phyloP scores from a whole-genome alignment of 37 sponge, comb jelly and placozoan species.

The Corticium candelabrum region DNA sequence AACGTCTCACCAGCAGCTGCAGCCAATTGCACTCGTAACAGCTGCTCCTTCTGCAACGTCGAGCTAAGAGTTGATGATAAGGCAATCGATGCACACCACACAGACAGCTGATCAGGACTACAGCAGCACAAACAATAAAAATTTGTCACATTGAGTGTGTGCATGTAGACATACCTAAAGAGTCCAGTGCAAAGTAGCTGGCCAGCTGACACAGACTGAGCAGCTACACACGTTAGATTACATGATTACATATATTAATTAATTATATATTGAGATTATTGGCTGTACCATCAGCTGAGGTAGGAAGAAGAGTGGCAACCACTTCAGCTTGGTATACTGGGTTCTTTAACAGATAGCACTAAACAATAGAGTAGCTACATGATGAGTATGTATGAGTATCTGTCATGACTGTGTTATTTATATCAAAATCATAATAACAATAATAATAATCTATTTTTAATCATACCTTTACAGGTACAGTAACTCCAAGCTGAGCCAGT shows the following conservation, averaged over 20 bases:
- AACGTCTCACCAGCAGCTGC: conserved; percentile 42
- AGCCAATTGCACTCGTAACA: conserved; percentile 75
- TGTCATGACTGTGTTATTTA: too few species aligned
- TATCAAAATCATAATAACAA: too few species aligned
- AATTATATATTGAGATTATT: too few species aligned
- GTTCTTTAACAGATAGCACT: conserved; percentile 67
- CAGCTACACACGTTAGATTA: conserved; percentile 2
- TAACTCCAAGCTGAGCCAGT: too few species aligned
- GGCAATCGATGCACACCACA: conserved; percentile 62
- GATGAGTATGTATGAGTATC: neutral
- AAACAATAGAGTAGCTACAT: neutral
- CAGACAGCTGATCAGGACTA: conserved; percentile 45
- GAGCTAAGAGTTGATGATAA: conserved; percentile 41
- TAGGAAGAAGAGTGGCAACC: conserved; percentile 77
- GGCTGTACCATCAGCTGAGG: conserved; percentile 22
- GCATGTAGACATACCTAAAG: conserved; percentile 54
- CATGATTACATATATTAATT: neutral
- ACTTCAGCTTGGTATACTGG: conserved; percentile 56
- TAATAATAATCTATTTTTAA: too few species aligned
- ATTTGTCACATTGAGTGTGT: too few species aligned
- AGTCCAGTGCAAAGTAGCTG: conserved; percentile 87
- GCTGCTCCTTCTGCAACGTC: conserved; percentile 44
- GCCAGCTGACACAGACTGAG: conserved; percentile 57
- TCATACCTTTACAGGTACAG: too few species aligned
- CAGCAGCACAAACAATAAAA: too few species aligned